These are phyloP conservation scores for Rhadinocentrus ornatus DNA, from an alignment of 2,797 vertebrate species.

Conservation along the genomic window DNA sequence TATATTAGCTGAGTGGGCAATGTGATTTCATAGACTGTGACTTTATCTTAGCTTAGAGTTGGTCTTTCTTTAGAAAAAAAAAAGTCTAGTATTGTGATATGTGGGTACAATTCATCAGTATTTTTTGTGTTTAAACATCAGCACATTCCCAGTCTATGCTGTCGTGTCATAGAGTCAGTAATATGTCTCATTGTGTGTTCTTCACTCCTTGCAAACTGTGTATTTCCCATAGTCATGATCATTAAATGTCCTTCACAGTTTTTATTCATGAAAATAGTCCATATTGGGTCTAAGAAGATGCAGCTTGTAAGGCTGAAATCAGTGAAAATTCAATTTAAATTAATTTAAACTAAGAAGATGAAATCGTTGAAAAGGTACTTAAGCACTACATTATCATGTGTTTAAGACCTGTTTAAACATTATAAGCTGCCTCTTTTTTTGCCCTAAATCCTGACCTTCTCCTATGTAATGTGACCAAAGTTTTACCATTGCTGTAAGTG, in stretches of 20 bases:
- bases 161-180: slow-evolving; percentile 60
- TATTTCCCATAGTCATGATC: slow-evolving; percentile 71
- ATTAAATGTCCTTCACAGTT: slow-evolving; percentile 70
- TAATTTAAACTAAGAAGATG: neutral
- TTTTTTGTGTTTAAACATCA: slow-evolving; percentile 67
- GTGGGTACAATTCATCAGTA: slow-evolving; percentile 67
- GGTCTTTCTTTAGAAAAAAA: slow-evolving; percentile 31
- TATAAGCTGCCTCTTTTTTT: slow-evolving; percentile 68
- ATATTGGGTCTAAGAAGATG: slow-evolving; percentile 63
- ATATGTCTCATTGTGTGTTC: slow-evolving; percentile 69
- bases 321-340: neutral
- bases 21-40: slow-evolving; percentile 49
- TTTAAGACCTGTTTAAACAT: slow-evolving; percentile 9
- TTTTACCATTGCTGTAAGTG: slow-evolving; percentile 56
- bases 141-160: slow-evolving; percentile 61
- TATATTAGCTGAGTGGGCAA: slow-evolving; percentile 33
- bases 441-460: slow-evolving; percentile 37
- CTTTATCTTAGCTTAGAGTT: slow-evolving; percentile 39
- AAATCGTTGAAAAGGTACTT: neutral
- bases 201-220: slow-evolving; percentile 60
- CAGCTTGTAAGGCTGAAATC: slow-evolving; percentile 63
- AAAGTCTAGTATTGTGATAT: slow-evolving; percentile 51
- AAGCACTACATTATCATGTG: neutral
- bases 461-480: slow-evolving; percentile 57
- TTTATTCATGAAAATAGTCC: slow-evolving; percentile 46